phyloP scores from a whole-genome alignment of 2,113 vertebrate genomes.

The Microcebus lehilahytsara region DNA sequence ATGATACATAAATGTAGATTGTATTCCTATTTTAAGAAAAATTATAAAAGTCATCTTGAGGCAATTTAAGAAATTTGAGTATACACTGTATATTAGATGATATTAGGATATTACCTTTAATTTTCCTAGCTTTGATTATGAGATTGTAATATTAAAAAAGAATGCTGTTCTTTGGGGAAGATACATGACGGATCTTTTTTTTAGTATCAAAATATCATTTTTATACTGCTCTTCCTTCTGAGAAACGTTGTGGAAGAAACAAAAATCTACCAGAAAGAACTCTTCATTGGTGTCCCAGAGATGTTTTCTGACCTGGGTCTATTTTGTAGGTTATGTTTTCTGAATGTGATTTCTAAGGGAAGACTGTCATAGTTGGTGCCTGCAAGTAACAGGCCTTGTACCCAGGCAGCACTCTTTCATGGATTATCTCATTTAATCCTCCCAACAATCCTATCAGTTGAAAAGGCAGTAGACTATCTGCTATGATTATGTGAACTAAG shows the following conservation, averaged over 20 bases:
- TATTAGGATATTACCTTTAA: not conserved
- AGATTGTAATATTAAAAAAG: not conserved
- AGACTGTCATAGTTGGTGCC: not conserved
- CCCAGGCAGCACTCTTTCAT: not conserved
- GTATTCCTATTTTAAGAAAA: not conserved
- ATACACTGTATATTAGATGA: not conserved
- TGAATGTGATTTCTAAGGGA: slow-evolving; percentile 96
- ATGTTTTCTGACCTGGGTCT: slow-evolving; percentile 96
- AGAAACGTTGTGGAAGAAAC: slow-evolving; percentile 35
- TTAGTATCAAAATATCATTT: not conserved
- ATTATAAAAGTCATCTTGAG: not conserved
- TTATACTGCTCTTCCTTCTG: not conserved
- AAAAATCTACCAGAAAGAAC: slow-evolving; percentile 83
- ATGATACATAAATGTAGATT: slow-evolving; percentile 82
- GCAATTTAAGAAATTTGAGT: not conserved
- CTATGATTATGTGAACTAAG: slow-evolving; percentile 86
- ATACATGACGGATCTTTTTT: not conserved
- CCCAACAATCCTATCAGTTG: slow-evolving; percentile 75
- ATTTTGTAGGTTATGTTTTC: slow-evolving; percentile 91
- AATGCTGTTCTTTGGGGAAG: not conserved
- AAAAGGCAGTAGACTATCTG: slow-evolving; percentile 87
- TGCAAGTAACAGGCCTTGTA: not conserved
- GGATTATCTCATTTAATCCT: not conserved
- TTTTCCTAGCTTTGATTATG: not conserved
- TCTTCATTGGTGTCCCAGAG: slow-evolving; percentile 90